phyloP scores from a whole-genome alignment of 30 jellyfish, hydroid and myxozoan species.

The Aurelia coerulea region DNA sequence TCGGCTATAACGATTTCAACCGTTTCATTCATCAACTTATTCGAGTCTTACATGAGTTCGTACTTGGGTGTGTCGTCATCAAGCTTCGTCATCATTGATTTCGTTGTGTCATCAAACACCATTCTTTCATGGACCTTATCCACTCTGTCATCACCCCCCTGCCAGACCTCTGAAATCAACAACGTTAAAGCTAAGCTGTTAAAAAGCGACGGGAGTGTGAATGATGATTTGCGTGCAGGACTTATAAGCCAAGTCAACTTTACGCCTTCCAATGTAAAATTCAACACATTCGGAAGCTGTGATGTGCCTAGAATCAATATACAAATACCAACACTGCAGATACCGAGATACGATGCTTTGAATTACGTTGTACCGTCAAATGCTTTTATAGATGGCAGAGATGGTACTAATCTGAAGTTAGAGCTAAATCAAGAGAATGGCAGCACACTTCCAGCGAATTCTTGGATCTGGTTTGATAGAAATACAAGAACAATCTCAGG shows the following conservation, averaged over 20 bases:
- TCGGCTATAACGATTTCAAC: conserved; percentile 13
- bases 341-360: conserved; percentile 74
- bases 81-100: conserved; percentile 14
- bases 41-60: conserved; percentile 36
- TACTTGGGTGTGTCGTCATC: conserved; percentile 40
- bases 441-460: conserved; percentile 24
- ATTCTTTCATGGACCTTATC: conserved; percentile 36
- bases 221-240: conserved; percentile 5
- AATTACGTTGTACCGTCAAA: conserved; percentile 51
- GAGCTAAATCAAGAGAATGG: conserved; percentile 53
- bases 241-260: conserved; percentile 5
- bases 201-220: conserved; percentile 42
- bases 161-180: conserved; percentile 14
- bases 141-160: conserved; percentile 24
- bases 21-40: conserved; percentile 20
- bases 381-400: conserved; percentile 77
- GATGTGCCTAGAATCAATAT: conserved; percentile 54
- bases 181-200: conserved; percentile 23
- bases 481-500: conserved; percentile 69
- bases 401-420: conserved; percentile 23
- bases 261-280: conserved; percentile 2
- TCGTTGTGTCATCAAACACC: background rate
- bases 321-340: conserved; percentile 60
- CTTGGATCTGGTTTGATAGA: conserved; percentile 82
- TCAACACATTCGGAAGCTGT: conserved; percentile 45